Percentiles rank a stretch among this genome's conserved stretches.
These are phyloP conservation scores for Eulacestoma nigropectus DNA, from an alignment of 2,113 vertebrate species.

Conservation along the genomic window DNA sequence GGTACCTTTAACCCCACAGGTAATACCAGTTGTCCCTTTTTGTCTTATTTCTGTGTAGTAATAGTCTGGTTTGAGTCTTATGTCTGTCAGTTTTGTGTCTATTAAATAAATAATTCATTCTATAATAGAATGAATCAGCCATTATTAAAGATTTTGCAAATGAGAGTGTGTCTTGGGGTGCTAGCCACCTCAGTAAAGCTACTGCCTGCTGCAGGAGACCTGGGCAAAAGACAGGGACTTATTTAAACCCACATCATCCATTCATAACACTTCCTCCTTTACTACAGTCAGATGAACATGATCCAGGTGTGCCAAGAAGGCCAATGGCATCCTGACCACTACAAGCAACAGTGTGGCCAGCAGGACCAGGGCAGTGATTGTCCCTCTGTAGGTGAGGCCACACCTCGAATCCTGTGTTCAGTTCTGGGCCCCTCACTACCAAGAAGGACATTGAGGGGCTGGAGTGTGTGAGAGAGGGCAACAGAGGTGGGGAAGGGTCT, in stretches of 20 bases:
- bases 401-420: fast-evolving
- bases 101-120: not conserved
- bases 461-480: not conserved
- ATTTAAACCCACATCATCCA: not conserved
- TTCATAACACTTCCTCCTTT: not conserved
- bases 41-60: not conserved
- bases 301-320: not conserved
- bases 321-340: fast-evolving
- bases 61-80: not conserved
- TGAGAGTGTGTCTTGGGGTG: not conserved
- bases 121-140: not conserved
- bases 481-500: not conserved
- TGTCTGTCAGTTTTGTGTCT: not conserved
- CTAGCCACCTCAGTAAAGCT: not conserved
- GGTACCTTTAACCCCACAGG: fast-evolving
- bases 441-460: not conserved
- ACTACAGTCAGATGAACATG: not conserved
- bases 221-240: not conserved
- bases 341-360: not conserved
- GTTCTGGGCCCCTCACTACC: not conserved
- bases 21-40: not conserved
- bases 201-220: not conserved
- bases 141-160: not conserved
- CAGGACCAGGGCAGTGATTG: not conserved
- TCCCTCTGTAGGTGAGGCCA: not conserved